Evolutionary conservation across 1,140 invertebrate species (phyloP).

Genomic region (Gonioctena quinquepunctata): DNA sequence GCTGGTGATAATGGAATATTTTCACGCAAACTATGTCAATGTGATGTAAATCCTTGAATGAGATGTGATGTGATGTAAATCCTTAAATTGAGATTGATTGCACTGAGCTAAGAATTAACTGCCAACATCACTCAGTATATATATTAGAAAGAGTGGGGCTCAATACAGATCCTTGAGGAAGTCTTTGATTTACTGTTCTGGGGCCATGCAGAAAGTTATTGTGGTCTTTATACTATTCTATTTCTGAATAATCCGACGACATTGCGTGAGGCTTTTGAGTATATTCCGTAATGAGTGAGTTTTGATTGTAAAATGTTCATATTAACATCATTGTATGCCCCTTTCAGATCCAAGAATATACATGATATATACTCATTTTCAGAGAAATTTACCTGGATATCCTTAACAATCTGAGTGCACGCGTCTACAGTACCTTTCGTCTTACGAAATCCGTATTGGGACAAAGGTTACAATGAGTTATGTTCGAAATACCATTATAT

Average conservation of each 20-base stretch:
- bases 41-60: no score
- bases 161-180: neutral
- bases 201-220: neutral
- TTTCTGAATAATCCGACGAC: neutral
- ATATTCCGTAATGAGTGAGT: neutral
- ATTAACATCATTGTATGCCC: no score
- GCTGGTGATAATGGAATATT: no score
- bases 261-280: no score
- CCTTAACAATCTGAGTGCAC: neutral
- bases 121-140: no score
- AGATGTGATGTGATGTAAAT: no score
- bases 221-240: neutral
- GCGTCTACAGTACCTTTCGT: neutral
- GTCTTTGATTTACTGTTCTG: neutral
- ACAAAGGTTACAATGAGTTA: neutral
- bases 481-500: neutral
- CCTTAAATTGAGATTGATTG: no score
- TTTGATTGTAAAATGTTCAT: neutral
- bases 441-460: no score
- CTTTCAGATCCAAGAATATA: neutral
- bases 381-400: neutral
- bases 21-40: no score
- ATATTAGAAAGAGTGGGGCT: slow-evolving; percentile 2
- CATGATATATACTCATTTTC: neutral
- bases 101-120: no score